Percentiles rank a stretch among this genome's conserved stretches.
Conservation (phyloP, 2,113 vertebrate species). For the Aptenodytes forsteri region DNA sequence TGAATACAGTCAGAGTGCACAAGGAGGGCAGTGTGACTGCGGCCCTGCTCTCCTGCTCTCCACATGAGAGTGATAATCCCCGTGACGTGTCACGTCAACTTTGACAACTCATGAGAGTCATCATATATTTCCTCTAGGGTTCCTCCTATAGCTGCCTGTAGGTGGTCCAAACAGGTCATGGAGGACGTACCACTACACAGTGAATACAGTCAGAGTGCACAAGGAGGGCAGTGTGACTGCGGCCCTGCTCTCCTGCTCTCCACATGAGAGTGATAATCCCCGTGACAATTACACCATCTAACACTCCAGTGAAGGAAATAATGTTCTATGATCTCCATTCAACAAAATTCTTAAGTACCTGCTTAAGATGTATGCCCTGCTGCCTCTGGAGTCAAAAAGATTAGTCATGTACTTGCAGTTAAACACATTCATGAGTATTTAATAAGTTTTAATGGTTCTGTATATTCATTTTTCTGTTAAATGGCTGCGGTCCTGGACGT, state of each 20-base stretch:
- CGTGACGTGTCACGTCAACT: neutral
- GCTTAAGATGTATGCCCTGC: neutral
- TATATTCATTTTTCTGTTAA: slow-evolving; percentile 44
- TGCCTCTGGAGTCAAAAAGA: slow-evolving; percentile 9
- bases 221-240: neutral
- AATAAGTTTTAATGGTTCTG: slow-evolving; percentile 22
- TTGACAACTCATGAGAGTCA: neutral
- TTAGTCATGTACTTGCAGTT: slow-evolving; percentile 4
- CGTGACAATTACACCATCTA: neutral
- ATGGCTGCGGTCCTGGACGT: neutral
- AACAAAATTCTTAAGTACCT: slow-evolving; percentile 11
- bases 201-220: neutral
- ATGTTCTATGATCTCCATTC: neutral
- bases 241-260: neutral
- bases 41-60: neutral
- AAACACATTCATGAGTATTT: slow-evolving; percentile 5
- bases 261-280: neutral
- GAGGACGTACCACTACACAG: rapidly evolving
- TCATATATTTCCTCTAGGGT: neutral
- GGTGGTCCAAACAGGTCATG: neutral
- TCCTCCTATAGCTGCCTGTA: neutral
- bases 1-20: neutral
- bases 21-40: neutral
- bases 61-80: neutral
- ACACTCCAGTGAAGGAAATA: neutral